Evolutionary conservation across 2,113 vertebrate species (phyloP).

Genomic region (Abramis brama): DNA sequence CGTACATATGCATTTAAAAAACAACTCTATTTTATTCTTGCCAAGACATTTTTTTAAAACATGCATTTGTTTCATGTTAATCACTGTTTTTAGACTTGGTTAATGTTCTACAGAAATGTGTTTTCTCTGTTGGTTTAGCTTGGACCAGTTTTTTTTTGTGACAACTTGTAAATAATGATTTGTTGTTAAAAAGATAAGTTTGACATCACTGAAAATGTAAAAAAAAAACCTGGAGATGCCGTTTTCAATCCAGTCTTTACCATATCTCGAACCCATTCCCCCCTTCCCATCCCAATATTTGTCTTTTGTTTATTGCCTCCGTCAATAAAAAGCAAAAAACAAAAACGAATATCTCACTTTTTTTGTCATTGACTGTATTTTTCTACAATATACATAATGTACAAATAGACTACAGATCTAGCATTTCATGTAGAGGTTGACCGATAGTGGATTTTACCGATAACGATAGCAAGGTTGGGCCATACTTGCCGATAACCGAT

Average conservation of each 20-base stretch:
- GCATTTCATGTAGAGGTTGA: background rate
- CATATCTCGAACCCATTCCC: no score
- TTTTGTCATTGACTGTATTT: background rate
- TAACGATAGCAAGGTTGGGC: no score
- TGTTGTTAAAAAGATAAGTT: background rate
- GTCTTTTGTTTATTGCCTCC: background rate
- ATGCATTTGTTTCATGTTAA: background rate
- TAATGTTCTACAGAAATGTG: background rate
- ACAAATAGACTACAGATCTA: background rate
- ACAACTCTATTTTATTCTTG: background rate
- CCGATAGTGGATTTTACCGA: no score
- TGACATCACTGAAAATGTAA: background rate
- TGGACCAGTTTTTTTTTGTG: background rate
- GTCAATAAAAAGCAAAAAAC: background rate
- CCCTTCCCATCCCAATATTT: background rate
- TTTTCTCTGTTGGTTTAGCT: background rate
- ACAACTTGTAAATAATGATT: conserved; percentile 34
- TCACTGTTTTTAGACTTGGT: background rate
- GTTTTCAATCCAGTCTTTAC: background rate
- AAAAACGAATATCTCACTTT: no score
- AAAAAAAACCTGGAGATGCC: background rate
- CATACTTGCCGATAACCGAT: no score
- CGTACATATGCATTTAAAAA: background rate
- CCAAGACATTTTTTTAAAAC: background rate
- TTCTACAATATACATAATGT: background rate